Conservation (phyloP, 2,888 invertebrate genomes). For the Epiblema foenella region DNA sequence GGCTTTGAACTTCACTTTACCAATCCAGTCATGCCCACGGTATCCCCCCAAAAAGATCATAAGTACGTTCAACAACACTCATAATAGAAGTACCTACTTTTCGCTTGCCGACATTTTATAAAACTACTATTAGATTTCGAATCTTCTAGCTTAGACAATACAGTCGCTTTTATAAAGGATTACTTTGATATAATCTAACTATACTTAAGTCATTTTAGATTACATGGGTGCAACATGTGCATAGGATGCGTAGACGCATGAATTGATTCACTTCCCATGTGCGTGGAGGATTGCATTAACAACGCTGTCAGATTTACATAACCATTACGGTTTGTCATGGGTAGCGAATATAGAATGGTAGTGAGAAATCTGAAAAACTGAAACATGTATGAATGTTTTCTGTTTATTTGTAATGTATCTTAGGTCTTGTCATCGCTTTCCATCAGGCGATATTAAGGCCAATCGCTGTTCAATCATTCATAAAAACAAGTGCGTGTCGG, state of each 20-base stretch:
- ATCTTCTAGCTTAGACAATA: not conserved
- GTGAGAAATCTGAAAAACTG: not conserved
- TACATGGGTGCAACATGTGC: conserved; percentile 28
- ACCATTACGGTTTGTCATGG: conserved; percentile 1
- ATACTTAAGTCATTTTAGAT: not conserved
- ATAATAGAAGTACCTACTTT: not conserved
- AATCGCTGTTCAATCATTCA: too few species aligned
- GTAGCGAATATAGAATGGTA: not conserved
- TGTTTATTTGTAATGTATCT: too few species aligned
- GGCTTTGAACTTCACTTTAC: conserved; percentile 19
- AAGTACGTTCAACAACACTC: not conserved
- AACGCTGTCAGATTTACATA: not conserved
- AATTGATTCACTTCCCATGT: conserved; percentile 60
- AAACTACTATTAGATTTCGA: not conserved
- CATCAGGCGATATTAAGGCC: too few species aligned
- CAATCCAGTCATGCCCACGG: conserved; percentile 10
- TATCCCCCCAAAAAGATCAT: not conserved
- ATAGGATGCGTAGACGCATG: conserved; percentile 54
- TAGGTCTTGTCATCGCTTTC: too few species aligned
- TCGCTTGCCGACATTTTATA: not conserved
- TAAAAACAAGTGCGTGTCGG: too few species aligned
- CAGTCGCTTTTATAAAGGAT: not conserved
- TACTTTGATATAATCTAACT: not conserved
- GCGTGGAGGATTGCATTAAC: conserved; percentile 9
- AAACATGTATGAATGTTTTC: not conserved